These are phyloP conservation scores for Papilio gigon DNA, from an alignment of 2,888 invertebrate genomes.

Conservation along the genomic window DNA sequence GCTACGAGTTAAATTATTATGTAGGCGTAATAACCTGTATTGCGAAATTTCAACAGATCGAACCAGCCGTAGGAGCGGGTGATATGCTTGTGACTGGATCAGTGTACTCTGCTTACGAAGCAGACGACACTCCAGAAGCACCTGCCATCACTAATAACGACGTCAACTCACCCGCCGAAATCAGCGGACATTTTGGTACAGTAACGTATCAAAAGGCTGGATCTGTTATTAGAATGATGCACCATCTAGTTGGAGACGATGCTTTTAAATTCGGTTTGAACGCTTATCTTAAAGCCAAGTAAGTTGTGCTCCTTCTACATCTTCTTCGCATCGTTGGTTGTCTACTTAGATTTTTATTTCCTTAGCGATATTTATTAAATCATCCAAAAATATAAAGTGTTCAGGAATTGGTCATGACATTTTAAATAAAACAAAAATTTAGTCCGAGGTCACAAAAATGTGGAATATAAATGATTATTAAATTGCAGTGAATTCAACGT, in stretches of 20 bases:
- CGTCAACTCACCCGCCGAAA: conserved; percentile 84
- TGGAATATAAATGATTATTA: not conserved
- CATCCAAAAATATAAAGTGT: too few relatives aligned
- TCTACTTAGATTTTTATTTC: not conserved
- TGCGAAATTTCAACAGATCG: conserved; percentile 70
- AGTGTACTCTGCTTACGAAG: conserved; percentile 84
- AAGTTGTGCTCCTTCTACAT: too few relatives aligned
- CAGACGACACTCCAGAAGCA: conserved; percentile 78
- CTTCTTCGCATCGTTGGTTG: too few relatives aligned
- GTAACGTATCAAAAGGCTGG: conserved; percentile 87
- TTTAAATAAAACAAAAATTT: too few relatives aligned
- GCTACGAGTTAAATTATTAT: not conserved
- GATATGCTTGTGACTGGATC: conserved; percentile 85
- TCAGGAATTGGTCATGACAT: too few relatives aligned
- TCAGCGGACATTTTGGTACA: conserved; percentile 84
- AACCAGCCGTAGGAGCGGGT: conserved; percentile 83
- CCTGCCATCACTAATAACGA: conserved; percentile 82
- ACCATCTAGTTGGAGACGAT: conserved; percentile 70
- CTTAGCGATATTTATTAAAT: not conserved
- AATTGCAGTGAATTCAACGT: conserved; percentile 64
- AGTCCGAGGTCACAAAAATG: too few relatives aligned
- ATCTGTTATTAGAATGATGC: conserved; percentile 76
- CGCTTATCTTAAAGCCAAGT: conserved; percentile 75
- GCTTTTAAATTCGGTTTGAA: conserved; percentile 61
- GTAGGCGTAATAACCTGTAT: not conserved